Base-by-base conservation (phyloP, 2,888 invertebrate genomes). In the Lithophane semibrunnea region DNA sequence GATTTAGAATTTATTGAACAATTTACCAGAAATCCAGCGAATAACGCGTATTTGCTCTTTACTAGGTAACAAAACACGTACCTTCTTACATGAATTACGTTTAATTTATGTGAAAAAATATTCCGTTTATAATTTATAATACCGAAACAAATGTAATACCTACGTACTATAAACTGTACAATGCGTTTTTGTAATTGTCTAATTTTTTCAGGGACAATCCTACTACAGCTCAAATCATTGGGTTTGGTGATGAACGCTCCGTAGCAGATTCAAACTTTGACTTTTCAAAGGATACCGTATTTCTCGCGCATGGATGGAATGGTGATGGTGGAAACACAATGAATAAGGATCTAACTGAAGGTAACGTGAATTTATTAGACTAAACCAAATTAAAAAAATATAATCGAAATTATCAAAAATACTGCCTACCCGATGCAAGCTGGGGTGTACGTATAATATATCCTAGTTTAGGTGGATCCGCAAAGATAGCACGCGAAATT, bases 241-340 rank as follows among this genome's bases (percentile, higher is more conserved):
- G 68, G 4, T 60, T 87, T 3, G 84, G 88, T 13, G 80, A 93
- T 74, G 78, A 58, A 0, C 77, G 82, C 52, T 91, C 90, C 44
- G 79, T 95, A 3, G 42, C 49, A 2, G 74, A 82, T 47, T 93
- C 95, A 0, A 89, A 92, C 82, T 93, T 93, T 66, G 80, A 91
- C 56, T 79, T 77, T 16, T 80, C 75, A 21, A 94, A 91, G 73
- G 85, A 69, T 0, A 93, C 93, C 0, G 91, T 94, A 12, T 87
- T 95, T 64, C 85, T 95, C 3, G 90, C 90, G 65, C 95, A 95
- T 69, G 95, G 95, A 0, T 95, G 95, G 95, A 93, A 92, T 73
- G 92, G 93, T 0, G 47, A 91, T 78, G 93, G 94, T 24, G 79
- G 80, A 37, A 94, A 92, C 73, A 12, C 49, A 4, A 90, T 94